Percentiles rank a stretch among this genome's conserved stretches.
phyloP scores from a whole-genome alignment of 2,113 vertebrate genomes.

The Siphamia tubifer region DNA sequence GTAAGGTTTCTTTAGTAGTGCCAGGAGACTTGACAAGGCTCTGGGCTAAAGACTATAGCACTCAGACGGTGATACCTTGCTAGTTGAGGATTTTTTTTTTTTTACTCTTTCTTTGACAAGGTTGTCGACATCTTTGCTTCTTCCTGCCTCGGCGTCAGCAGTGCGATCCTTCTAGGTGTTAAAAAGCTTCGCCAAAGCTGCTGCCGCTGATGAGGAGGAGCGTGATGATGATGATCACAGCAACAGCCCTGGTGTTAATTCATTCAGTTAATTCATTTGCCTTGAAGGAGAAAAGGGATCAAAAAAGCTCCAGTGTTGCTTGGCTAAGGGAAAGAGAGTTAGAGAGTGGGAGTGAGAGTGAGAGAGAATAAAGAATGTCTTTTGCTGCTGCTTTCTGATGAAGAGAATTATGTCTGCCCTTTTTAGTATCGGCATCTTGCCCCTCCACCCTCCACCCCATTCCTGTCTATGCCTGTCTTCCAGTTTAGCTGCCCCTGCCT shows the following conservation, averaged over 20 bases:
- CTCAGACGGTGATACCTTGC: slow-evolving; percentile 49
- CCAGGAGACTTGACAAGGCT: slow-evolving; percentile 64
- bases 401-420: slow-evolving; percentile 46
- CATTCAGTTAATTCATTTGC: slow-evolving; percentile 68
- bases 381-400: slow-evolving; percentile 40
- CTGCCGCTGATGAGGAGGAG: slow-evolving; percentile 50
- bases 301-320: slow-evolving; percentile 46
- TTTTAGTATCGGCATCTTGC: slow-evolving; percentile 37
- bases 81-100: slow-evolving; percentile 10
- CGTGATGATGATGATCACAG: slow-evolving; percentile 59
- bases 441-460: neutral
- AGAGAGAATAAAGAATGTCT: slow-evolving; percentile 24
- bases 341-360: slow-evolving; percentile 19
- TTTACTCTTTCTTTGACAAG: slow-evolving; percentile 45
- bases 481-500: slow-evolving; percentile 39
- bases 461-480: slow-evolving; percentile 7
- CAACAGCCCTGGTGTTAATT: slow-evolving; percentile 65
- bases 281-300: slow-evolving; percentile 50
- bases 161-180: slow-evolving; percentile 66
- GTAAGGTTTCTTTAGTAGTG: slow-evolving; percentile 52
- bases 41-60: slow-evolving; percentile 60
- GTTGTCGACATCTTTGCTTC: slow-evolving; percentile 64
- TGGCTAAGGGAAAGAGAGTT: slow-evolving; percentile 50
- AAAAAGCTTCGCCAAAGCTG: slow-evolving; percentile 61
- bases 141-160: slow-evolving; percentile 65